phyloP scores from a whole-genome alignment of 1,140 invertebrate genomes.

The Epicauta chinensis region DNA sequence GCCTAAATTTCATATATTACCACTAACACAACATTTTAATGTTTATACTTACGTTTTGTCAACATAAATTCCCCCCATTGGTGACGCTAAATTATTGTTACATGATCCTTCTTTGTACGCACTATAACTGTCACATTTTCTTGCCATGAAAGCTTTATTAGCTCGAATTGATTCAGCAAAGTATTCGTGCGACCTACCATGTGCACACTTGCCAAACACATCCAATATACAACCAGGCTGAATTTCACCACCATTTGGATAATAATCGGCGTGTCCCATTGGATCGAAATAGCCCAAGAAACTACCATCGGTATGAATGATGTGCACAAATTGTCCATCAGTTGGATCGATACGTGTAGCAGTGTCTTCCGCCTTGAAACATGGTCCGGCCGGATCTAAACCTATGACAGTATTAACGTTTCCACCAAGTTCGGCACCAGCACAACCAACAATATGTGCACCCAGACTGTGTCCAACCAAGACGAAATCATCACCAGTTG shows the following conservation, averaged over 20 bases:
- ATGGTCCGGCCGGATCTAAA: slow-evolving; percentile 53
- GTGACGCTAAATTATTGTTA: slow-evolving; percentile 42
- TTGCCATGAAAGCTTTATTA: slow-evolving; percentile 39
- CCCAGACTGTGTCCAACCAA: slow-evolving; percentile 23
- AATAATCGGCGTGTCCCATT: slow-evolving; percentile 52
- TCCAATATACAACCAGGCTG: slow-evolving; percentile 61
- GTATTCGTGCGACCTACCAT: slow-evolving; percentile 46
- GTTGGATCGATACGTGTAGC: slow-evolving; percentile 54
- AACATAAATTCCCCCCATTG: slow-evolving; percentile 51
- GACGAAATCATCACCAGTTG: slow-evolving; percentile 15
- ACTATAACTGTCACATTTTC: slow-evolving; percentile 51
- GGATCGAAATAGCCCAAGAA: slow-evolving; percentile 45
- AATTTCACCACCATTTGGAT: slow-evolving; percentile 44
- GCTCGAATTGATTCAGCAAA: slow-evolving; percentile 21
- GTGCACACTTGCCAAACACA: slow-evolving; percentile 43
- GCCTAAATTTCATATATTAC: too few relatives aligned
- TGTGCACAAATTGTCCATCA: slow-evolving; percentile 60
- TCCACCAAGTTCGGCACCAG: slow-evolving; percentile 9
- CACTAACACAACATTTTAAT: too few relatives aligned
- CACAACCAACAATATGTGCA: slow-evolving; percentile 20
- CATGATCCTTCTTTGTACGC: slow-evolving; percentile 50
- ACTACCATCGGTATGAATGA: slow-evolving; percentile 61
- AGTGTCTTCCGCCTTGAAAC: slow-evolving; percentile 45
- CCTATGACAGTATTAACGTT: slow-evolving; percentile 17
- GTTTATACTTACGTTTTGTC: slow-evolving; percentile 37